Conservation (phyloP, 2,113 vertebrate species). For the Odobenus rosmarus region DNA sequence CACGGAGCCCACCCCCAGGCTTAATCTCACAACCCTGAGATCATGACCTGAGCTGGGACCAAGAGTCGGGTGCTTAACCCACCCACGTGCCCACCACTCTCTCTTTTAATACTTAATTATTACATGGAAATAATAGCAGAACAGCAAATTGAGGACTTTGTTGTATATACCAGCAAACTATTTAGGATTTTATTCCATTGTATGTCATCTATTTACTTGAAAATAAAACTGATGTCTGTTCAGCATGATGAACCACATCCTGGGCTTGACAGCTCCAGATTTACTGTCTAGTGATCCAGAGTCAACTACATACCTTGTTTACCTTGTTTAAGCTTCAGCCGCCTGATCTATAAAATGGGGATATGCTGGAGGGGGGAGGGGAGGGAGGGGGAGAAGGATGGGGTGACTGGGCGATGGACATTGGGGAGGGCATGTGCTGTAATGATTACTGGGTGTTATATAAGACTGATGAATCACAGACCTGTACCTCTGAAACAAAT, state of each 20-base stretch:
- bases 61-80: not conserved
- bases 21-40: not conserved
- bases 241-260: not conserved
- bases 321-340: not conserved
- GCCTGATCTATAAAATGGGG: not conserved
- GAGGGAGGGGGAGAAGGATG: not conserved
- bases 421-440: not conserved
- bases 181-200: not conserved
- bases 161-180: not conserved
- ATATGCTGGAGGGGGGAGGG: not conserved
- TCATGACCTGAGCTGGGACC: not conserved
- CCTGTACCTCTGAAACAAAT: not conserved
- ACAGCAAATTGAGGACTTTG: not conserved
- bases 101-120: not conserved
- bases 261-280: not conserved
- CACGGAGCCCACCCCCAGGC: not conserved
- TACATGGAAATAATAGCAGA: not conserved
- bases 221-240: not conserved
- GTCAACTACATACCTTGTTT: not conserved
- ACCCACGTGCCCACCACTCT: not conserved
- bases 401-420: not conserved
- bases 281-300: not conserved
- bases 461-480: not conserved
- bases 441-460: not conserved
- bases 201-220: not conserved